A percentile compares a stretch with the other conserved stretches of the same genome.
Conservation (phyloP, 2,888 invertebrate genomes). For the Nemurella pictetii region DNA sequence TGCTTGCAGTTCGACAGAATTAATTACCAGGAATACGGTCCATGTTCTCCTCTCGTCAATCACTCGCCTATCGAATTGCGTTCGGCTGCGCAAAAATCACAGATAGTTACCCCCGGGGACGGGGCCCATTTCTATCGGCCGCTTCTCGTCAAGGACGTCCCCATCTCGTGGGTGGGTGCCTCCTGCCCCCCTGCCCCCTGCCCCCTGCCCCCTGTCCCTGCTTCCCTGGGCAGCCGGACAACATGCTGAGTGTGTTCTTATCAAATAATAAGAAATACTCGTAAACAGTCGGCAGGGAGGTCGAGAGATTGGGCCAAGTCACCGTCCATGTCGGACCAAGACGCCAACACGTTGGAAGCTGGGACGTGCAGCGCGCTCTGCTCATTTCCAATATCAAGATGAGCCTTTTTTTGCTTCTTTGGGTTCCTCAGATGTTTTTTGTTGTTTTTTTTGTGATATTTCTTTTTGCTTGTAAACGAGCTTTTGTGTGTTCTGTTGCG, state of each 20-base stretch:
- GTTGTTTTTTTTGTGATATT: neutral
- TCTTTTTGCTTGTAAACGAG: neutral
- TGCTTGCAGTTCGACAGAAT: neutral
- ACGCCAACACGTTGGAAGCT: neutral
- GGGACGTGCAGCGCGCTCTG: neutral
- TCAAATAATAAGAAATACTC: constrained; percentile 1
- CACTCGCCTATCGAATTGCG: neutral
- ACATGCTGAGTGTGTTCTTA: constrained; percentile 7
- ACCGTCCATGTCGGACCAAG: neutral
- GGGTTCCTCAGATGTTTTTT: neutral
- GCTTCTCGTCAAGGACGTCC: neutral
- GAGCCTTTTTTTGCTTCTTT: neutral
- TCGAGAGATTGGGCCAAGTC: neutral
- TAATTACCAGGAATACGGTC: neutral
- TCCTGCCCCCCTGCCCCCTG: neutral
- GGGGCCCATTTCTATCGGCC: neutral
- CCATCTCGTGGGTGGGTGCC: neutral
- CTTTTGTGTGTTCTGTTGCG: neutral
- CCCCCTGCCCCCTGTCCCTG: neutral
- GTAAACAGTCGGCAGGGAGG: neutral
- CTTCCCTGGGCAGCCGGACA: too few species aligned
- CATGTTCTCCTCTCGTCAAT: neutral
- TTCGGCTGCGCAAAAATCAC: too few species aligned
- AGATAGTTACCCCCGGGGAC: neutral
- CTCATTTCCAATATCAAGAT: neutral